A percentile compares a stretch with the other conserved stretches of the same genome.
Conservation (phyloP, 2,888 invertebrate genomes). For the Cheilosia urbana region DNA sequence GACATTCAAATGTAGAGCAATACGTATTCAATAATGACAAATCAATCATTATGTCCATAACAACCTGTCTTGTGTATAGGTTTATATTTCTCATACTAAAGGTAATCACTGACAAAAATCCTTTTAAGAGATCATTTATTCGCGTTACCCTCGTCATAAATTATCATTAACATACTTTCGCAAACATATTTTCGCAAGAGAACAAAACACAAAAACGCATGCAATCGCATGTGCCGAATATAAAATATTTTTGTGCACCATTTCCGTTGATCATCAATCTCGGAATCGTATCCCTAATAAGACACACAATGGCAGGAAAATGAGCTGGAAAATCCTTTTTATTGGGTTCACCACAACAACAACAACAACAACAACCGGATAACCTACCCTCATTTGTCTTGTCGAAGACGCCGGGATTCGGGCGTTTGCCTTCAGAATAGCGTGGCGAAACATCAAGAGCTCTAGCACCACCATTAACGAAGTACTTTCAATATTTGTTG, state of each 20-base stretch:
- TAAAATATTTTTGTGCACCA: constrained; percentile 68
- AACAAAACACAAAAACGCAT: constrained; percentile 1
- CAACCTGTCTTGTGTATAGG: background rate
- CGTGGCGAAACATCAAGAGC: constrained; percentile 1
- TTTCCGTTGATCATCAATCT: constrained; percentile 75
- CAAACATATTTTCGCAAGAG: constrained; percentile 30
- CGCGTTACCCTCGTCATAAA: constrained; percentile 71
- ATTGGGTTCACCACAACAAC: constrained; percentile 66
- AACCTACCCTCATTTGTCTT: constrained; percentile 75
- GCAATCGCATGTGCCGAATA: constrained; percentile 48
- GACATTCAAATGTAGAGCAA: background rate
- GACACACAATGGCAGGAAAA: constrained; percentile 73
- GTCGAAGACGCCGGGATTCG: constrained; percentile 34
- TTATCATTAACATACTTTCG: constrained; percentile 67
- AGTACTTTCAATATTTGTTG: constrained; percentile 69
- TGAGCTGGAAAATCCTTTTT: constrained; percentile 75
- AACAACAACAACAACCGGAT: constrained; percentile 64
- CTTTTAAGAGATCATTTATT: constrained; percentile 57
- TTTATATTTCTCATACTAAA: background rate
- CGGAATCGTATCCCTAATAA: constrained; percentile 73
- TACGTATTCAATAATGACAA: constrained; percentile 32
- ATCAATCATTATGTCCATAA: constrained; percentile 58
- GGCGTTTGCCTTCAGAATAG: constrained; percentile 10
- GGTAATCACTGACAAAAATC: constrained; percentile 42
- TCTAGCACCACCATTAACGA: constrained; percentile 64